phyloP scores from a whole-genome alignment of 1,140 invertebrate genomes.

The Rhyzopertha dominica region DNA sequence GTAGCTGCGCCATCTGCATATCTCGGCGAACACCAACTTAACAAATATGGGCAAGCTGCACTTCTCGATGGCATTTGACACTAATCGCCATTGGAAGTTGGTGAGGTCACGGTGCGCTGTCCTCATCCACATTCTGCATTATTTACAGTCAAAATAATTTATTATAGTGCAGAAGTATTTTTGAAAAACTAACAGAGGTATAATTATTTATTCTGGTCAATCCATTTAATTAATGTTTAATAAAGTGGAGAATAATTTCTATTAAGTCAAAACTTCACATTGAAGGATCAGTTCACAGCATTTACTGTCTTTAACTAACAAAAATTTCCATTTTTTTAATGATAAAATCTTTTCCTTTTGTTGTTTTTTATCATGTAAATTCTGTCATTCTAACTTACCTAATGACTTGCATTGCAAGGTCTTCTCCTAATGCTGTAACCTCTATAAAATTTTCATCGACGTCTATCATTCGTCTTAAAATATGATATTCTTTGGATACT shows the following conservation, averaged over 20 bases:
- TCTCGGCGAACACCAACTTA: slow-evolving; percentile 94
- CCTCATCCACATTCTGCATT: slow-evolving; percentile 90
- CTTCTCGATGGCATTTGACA: slow-evolving; percentile 86
- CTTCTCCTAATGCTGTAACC: slow-evolving; percentile 84
- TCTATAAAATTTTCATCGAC: slow-evolving; percentile 88
- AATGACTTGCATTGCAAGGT: slow-evolving; percentile 89
- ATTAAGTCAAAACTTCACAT: too few relatives aligned
- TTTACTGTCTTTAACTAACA: too few relatives aligned
- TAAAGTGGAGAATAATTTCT: too few relatives aligned
- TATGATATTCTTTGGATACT: slow-evolving; percentile 80
- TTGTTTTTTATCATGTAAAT: too few relatives aligned
- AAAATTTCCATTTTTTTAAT: too few relatives aligned
- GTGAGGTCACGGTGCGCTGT: slow-evolving; percentile 82
- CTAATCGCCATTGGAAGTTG: slow-evolving; percentile 91
- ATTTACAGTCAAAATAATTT: too few relatives aligned
- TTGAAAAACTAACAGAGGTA: too few relatives aligned
- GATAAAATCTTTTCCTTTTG: too few relatives aligned
- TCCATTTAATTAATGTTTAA: too few relatives aligned
- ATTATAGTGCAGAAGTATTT: too few relatives aligned
- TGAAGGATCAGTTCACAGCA: too few relatives aligned
- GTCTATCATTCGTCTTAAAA: slow-evolving; percentile 85
- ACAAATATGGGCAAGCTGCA: slow-evolving; percentile 97
- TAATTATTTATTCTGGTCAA: too few relatives aligned
- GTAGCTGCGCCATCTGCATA: slow-evolving; percentile 95
- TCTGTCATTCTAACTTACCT: slow-evolving; percentile 59